Evolutionary conservation across 2,888 invertebrate species (phyloP).

Genomic region (Athalia cordata): DNA sequence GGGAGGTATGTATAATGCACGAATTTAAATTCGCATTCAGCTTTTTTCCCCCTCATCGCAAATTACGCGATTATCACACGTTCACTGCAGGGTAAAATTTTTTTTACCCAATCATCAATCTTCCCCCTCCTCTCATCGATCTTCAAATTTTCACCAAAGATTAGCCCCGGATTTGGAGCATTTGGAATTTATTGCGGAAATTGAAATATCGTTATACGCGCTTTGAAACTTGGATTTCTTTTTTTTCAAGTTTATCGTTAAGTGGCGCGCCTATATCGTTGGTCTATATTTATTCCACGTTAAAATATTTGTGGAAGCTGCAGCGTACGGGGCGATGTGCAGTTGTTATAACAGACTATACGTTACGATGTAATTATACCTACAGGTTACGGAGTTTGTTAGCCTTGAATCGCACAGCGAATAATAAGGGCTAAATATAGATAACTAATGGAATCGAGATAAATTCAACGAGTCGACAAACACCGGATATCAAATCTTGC

Average conservation of each 20-base stretch:
- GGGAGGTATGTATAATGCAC: background rate
- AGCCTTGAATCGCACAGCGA: constrained; percentile 38
- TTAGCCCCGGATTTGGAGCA: too few species aligned
- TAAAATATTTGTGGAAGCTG: background rate
- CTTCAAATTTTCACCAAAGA: too few species aligned
- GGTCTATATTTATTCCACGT: background rate
- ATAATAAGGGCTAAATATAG: constrained; percentile 51
- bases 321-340: constrained; percentile 5
- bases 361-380: too few species aligned
- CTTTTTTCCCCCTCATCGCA: too few species aligned
- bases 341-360: constrained; percentile 27
- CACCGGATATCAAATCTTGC: constrained; percentile 47
- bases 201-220: too few species aligned
- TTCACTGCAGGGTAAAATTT: too few species aligned
- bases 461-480: constrained; percentile 55
- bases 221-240: background rate
- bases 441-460: constrained; percentile 53
- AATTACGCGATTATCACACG: too few species aligned
- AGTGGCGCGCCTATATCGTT: background rate
- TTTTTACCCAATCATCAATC: too few species aligned
- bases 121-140: too few species aligned
- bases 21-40: background rate
- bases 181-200: too few species aligned
- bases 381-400: too few species aligned
- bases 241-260: background rate